A percentile compares a stretch with the other conserved stretches of the same genome.
Conservation (phyloP, 2,888 invertebrate species). For the Ariolimax columbianus region DNA sequence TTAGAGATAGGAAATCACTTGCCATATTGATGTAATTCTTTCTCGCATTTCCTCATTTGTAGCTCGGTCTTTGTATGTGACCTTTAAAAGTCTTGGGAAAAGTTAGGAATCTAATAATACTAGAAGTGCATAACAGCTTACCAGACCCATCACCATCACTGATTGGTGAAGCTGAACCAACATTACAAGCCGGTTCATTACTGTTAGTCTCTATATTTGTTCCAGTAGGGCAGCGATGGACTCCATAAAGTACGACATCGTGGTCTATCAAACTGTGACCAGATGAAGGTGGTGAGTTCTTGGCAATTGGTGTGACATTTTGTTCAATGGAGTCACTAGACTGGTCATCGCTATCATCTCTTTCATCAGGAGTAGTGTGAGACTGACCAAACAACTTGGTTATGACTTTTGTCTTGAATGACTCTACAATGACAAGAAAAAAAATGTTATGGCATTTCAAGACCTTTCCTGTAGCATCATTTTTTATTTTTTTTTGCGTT, state of each 20-base stretch:
- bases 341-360: not conserved
- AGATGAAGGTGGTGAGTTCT: not conserved
- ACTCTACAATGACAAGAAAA: not conserved
- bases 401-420: constrained; percentile 32
- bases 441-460: too few species aligned
- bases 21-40: too few species aligned
- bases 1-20: too few species aligned
- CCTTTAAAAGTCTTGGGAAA: too few species aligned
- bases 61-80: too few species aligned
- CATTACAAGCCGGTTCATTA: not conserved
- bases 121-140: not conserved
- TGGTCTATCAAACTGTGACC: not conserved
- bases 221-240: not conserved
- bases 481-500: too few species aligned
- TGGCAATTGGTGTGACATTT: not conserved
- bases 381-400: constrained; percentile 21
- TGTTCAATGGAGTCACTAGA: not conserved
- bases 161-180: not conserved
- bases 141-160: constrained; percentile 31
- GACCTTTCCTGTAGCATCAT: too few species aligned
- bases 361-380: too few species aligned
- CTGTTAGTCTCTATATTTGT: not conserved
- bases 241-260: constrained; percentile 25
- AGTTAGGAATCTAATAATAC: too few species aligned
- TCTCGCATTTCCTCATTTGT: too few species aligned